These are phyloP conservation scores for Lasioglossum figueresi DNA, from an alignment of 2,888 invertebrate species.

Conservation along the genomic window DNA sequence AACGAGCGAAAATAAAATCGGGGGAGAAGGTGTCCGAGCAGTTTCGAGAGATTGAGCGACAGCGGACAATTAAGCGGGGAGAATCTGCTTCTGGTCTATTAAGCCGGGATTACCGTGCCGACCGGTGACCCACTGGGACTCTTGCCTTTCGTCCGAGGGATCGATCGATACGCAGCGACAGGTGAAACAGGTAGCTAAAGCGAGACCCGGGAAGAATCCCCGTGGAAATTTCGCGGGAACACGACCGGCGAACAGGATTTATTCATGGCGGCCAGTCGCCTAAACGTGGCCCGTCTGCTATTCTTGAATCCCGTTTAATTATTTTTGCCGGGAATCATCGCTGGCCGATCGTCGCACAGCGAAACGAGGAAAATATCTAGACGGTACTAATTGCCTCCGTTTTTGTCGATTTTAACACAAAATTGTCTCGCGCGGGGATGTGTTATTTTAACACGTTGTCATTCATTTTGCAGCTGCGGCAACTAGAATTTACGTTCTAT, in stretches of 20 bases:
- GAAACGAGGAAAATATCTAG: neutral
- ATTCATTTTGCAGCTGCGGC: no score
- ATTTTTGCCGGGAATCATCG: slow-evolving; percentile 44
- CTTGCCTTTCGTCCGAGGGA: neutral
- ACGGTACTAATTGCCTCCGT: neutral
- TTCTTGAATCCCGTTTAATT: slow-evolving; percentile 43
- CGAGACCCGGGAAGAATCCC: neutral
- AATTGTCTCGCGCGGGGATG: neutral
- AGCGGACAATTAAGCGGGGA: neutral
- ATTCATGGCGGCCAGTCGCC: slow-evolving; percentile 50
- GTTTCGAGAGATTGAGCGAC: neutral
- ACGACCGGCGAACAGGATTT: slow-evolving; percentile 10
- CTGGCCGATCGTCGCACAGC: slow-evolving; percentile 13
- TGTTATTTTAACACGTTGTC: neutral
- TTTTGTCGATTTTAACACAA: neutral
- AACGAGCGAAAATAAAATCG: neutral
- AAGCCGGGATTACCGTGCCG: neutral
- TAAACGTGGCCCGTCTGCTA: slow-evolving; percentile 32
- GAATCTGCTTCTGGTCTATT: neutral
- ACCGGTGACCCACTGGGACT: neutral
- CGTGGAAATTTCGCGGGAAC: slow-evolving; percentile 3
- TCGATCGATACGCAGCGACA: slow-evolving; percentile 1
- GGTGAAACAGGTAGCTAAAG: neutral
- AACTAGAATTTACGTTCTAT: neutral
- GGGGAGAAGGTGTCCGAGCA: neutral